A percentile compares a stretch with the other conserved stretches of the same genome.
These are phyloP conservation scores for Oreocharis arfaki DNA, from an alignment of 2,113 vertebrate genomes.

Conservation along the genomic window DNA sequence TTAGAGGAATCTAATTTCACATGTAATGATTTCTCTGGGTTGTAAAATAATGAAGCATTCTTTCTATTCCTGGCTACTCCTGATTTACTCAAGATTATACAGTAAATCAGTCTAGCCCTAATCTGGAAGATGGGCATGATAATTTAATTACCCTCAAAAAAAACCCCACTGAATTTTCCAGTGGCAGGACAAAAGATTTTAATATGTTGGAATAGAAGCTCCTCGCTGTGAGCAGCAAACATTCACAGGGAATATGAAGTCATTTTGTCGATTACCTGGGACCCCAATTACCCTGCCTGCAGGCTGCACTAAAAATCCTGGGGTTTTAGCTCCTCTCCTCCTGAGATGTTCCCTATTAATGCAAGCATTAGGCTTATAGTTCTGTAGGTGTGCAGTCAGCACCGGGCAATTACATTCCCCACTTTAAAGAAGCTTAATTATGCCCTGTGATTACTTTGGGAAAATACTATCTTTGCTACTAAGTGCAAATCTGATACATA, in stretches of 20 bases:
- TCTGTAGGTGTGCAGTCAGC: not conserved
- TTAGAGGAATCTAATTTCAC: constrained; percentile 32
- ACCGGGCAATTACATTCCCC: not conserved
- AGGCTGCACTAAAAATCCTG: not conserved
- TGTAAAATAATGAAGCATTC: constrained; percentile 43
- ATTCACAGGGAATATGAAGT: not conserved
- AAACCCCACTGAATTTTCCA: not conserved
- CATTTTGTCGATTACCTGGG: not conserved
- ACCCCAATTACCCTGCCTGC: not conserved
- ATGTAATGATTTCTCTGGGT: constrained; percentile 18
- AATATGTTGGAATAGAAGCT: not conserved
- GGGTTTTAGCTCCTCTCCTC: not conserved
- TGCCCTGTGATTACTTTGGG: not conserved
- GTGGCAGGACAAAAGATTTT: not conserved
- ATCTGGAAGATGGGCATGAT: constrained; percentile 29
- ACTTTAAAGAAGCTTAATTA: not conserved
- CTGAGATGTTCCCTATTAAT: not conserved
- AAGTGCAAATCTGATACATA: not conserved
- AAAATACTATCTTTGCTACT: not conserved
- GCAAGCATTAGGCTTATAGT: not conserved
- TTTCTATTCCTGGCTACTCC: constrained; percentile 10
- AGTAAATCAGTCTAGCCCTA: not conserved
- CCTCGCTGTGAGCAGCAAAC: not conserved
- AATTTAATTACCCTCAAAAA: constrained; percentile 25
- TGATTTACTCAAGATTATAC: not conserved